Conservation (phyloP, 92 coral and sea anemone genomes). For the Porites divaricata region DNA sequence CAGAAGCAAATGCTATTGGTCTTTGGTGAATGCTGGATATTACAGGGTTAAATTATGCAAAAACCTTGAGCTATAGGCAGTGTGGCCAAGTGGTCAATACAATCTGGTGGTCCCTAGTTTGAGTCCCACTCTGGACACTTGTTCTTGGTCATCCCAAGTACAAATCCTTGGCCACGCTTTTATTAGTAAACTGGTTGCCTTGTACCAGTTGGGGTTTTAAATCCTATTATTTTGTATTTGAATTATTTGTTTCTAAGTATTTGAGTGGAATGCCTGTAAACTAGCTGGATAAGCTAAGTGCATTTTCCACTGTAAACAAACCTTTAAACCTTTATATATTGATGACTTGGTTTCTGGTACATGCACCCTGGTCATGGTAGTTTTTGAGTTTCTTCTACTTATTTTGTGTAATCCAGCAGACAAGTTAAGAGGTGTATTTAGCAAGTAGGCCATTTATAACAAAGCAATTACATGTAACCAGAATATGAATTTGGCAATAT, state of each 20-base stretch:
- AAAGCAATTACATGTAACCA: not conserved
- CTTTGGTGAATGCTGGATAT: not conserved
- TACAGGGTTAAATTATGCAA: not conserved
- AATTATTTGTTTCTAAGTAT: no score
- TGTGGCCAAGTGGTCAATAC: no score
- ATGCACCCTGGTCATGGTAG: not conserved
- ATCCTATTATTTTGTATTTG: no score
- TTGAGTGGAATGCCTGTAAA: no score
- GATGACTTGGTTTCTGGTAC: not conserved
- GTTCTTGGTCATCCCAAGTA: no score
- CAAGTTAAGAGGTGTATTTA: not conserved
- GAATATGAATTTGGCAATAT: not conserved
- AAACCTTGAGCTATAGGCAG: no score
- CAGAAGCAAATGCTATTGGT: not conserved
- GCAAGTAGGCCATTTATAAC: not conserved
- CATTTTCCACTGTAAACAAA: no score
- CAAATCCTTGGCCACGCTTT: not conserved
- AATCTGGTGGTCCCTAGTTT: not conserved
- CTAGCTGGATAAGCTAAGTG: no score
- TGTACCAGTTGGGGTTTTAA: no score
- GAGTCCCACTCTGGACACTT: not conserved
- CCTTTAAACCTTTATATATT: not conserved
- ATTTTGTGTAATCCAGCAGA: not conserved
- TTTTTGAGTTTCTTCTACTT: not conserved
- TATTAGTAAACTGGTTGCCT: no score